These are phyloP conservation scores for Calephelis perditalis DNA, from an alignment of 2,888 invertebrate genomes.

Conservation along the genomic window DNA sequence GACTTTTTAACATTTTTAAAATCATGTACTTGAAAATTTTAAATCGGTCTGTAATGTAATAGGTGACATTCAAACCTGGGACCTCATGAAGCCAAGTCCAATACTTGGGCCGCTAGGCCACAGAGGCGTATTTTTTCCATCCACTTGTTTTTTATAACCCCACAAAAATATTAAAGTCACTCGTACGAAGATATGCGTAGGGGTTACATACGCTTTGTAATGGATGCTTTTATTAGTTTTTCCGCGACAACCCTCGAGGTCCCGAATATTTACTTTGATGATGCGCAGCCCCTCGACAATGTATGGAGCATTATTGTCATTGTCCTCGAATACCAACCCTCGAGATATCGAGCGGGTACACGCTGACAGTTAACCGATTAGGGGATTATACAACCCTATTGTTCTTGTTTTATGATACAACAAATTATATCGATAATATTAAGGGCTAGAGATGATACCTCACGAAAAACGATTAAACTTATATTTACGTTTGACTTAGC, in stretches of 20 bases:
- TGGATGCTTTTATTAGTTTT: conserved; percentile 72
- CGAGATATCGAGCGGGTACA: conserved; percentile 11
- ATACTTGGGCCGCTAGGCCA: no score
- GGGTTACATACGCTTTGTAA: conserved; percentile 46
- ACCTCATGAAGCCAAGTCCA: no score
- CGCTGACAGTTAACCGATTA: conserved; percentile 14
- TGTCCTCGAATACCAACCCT: conserved; percentile 26
- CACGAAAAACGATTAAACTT: no score
- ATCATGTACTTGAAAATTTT: no score
- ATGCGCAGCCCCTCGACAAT: conserved; percentile 21
- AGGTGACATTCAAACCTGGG: no score
- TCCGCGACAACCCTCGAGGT: conserved; percentile 52
- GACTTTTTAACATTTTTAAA: no score
- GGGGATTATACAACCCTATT: conserved; percentile 1
- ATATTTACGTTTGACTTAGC: no score
- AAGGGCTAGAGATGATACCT: no score
- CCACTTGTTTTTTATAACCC: no score
- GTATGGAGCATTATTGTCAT: conserved; percentile 29
- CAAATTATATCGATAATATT: neutral
- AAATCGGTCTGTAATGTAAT: no score
- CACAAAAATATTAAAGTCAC: no score
- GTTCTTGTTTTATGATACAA: neutral
- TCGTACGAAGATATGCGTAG: conserved; percentile 2
- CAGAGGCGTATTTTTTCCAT: no score
- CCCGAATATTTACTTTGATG: conserved; percentile 33